Evolutionary conservation across 2,113 vertebrate genomes (phyloP), one percentile per base, ranked within the genome.

Genomic region (Hymenochirus boettgeri): DNA sequence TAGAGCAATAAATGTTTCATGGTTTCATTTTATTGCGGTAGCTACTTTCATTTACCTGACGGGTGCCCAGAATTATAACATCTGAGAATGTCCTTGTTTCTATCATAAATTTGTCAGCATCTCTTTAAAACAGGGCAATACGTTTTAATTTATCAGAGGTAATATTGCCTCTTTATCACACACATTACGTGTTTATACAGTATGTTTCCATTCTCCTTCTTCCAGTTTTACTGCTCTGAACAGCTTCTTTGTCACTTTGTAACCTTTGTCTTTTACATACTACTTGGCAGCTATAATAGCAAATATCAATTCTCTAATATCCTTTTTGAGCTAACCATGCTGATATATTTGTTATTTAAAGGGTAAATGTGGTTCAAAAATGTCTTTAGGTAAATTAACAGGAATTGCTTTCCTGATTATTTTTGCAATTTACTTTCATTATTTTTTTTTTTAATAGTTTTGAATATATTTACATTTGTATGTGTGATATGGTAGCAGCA

Each of bases 111-210:
- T 58, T 66, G 58, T 66, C 64, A 67, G 64, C 64, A 58, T 50
- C 56, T 15, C 35, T 67, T 67, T 67, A 67, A 51, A 21, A 46
- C 23, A 42, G 21, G 29, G 18, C 35, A 51, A 67, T 59, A 24
- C 59, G 39, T 52, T 55, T 67, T 67, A 59, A 67, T 67, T 67
- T 67, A 55, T 67, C 64, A 23, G 59, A 57, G 46, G 64, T 58
- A 55, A 46, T 27, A 51, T 46, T 59, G 56, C 55, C 37, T 59
- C 55, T 35, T 67, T 27, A 47, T 18, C 56, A 39, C 59, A 58
- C 50, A 46, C 25, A 59, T 52, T 21, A 57, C 42, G 52, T 22
- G 55, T 57, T 57, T 37, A 45, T 39, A 58, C 64, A 67, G 64
- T 50, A 59, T 31, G 59, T 51, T 59, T 51, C 46, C 50, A 46